A percentile compares a stretch with the other conserved stretches of the same genome.
Conservation (phyloP, 53 echinoderm and acorn worm species). For the Hippasteria phrygiana region DNA sequence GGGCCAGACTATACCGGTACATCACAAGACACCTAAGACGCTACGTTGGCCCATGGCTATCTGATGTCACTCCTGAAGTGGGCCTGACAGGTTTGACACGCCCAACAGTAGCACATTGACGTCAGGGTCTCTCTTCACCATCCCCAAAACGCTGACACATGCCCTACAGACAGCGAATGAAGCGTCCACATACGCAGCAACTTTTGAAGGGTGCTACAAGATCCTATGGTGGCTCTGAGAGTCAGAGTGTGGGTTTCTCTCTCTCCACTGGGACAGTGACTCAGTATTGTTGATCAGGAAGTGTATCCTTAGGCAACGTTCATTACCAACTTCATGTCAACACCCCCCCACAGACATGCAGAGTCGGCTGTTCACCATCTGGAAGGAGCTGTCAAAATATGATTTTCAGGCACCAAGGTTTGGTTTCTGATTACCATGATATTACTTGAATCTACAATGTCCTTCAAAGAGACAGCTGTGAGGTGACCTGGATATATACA, state of each 20-base stretch:
- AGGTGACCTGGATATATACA: too few relatives aligned
- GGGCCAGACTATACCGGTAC: not conserved
- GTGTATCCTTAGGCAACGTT: constrained; percentile 30
- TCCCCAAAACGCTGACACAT: too few relatives aligned
- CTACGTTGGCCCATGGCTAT: not conserved
- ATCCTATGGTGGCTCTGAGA: too few relatives aligned
- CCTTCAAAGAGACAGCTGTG: too few relatives aligned
- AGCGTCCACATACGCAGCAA: too few relatives aligned
- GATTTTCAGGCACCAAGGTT: not conserved
- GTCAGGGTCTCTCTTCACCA: too few relatives aligned
- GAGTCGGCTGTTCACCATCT: not conserved
- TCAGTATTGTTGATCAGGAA: constrained; percentile 36
- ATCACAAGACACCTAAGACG: not conserved
- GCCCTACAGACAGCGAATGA: too few relatives aligned
- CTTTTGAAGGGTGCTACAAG: too few relatives aligned
- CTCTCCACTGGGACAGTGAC: constrained; percentile 12
- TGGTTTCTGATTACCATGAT: not conserved
- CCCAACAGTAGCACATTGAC: not conserved
- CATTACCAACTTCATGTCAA: not conserved
- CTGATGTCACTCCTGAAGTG: not conserved
- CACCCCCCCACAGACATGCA: constrained; percentile 1
- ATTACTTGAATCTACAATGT: too few relatives aligned
- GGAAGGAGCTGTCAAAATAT: constrained; percentile 18
- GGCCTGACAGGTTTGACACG: not conserved
- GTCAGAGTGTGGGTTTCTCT: not conserved